Base-by-base conservation (phyloP, 2,888 invertebrate genomes). In the Leucozona laternaria region DNA sequence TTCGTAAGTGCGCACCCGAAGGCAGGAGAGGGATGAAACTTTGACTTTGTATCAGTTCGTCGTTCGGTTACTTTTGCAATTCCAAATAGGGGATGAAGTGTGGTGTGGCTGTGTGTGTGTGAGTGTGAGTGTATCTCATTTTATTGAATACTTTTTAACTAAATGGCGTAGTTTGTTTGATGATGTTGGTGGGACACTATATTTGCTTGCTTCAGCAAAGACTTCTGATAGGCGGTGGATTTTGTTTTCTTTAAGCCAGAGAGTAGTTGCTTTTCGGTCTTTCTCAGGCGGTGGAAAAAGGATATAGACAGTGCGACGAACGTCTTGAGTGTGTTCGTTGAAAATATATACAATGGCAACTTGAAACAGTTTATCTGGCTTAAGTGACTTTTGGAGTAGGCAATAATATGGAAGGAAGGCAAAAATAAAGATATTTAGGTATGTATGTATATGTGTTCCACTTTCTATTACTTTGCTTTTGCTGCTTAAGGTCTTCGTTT, bases 291-390 rank as follows among this genome's bases (percentile, higher is more conserved):
- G 71, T 80, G 70, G 20, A 75, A 75, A 40, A 82, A 82, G 81
- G 81, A 86, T 86, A 86, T 62, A 68, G 40, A 22, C 50, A 13
- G 45, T 20, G 13, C 13, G 43, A 64, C 4, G 60, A 13, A 57
- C 48, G 40, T 53, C 58, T 81, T 77, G 34, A 68, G 68, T 68
- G 82, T 75, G 45, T 73, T 48, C 34, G 76, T 34, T 60, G 60
- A 37, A 53, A 68, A 45, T 79, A 48, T 78, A 53, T 75, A 79
- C 86, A 86, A 86, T 86, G 64, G 78, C 37, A 86, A 86, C 66
- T 78, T 82, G 86, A 86, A 86, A 86, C 86, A 66, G 86, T 86
- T 86, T 82, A 82, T 82, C 82, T 82, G 82, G 78, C 60, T 68
- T 81, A 78, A 86, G 81, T 85, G 85, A 82, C 62, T 81, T 73